Evolutionary conservation across 1,140 invertebrate genomes (phyloP), one percentile per base, ranked within the genome.

Genomic region (Plectrocnemia conspersa): DNA sequence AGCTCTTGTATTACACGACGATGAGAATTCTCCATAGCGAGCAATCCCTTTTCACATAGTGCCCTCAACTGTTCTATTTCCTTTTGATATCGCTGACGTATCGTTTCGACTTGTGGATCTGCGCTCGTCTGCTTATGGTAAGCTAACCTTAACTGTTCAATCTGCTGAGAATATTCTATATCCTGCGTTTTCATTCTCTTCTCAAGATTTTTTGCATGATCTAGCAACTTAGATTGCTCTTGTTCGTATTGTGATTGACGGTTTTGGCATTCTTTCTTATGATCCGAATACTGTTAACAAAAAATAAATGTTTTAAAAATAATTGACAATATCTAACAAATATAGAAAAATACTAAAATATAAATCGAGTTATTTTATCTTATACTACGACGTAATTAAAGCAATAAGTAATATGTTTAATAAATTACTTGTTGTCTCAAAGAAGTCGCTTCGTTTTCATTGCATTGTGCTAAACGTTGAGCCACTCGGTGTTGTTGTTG

Each of bases 21-120:
- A 69, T 93, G 89, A 59, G 89, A 91, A 64, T 85, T 88, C 68
- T 93, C 90, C 87, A 93, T 91, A 4, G 88, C 86, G 54, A 84
- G 68, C 49, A 94, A 72, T 5, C 90, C 90, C 65, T 91, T 91
- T 66, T 92, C 89, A 70, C 90, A 93, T 15, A 93, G 72, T 24
- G 81, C 85, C 62, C 85, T 81, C 25, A 93, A 72, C 68, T 92
- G 88, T 67, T 92, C 89, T 53, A 94, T 89, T 74, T 92, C 89
- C 25, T 83, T 79, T 69, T 91, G 86, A 67, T 93, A 92, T 35
- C 85, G 77, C 61, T 85, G 82, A 13, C 84, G 76, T 23, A 88
- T 82, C 46, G 82, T 82, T 58, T 85, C 84, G 61, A 81, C 82
- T 64, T 79, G 77, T 42, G 76, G 73, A 61, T 84, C 81, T 4